These are phyloP conservation scores for Pristionchus fissidentatus DNA, from an alignment of 2,888 invertebrate species.

Conservation along the genomic window DNA sequence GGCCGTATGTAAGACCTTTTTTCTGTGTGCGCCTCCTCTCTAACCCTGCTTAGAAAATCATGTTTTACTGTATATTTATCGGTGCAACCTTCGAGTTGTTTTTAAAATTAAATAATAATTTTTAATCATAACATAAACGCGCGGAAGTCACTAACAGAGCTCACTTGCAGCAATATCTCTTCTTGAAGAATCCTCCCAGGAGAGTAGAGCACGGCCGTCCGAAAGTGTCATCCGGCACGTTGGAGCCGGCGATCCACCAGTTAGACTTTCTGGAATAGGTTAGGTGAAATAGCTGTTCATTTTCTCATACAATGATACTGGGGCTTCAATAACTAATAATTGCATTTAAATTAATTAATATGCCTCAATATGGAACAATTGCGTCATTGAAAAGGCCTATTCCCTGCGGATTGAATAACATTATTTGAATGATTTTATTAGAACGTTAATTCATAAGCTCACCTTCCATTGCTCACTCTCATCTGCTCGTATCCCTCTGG, in stretches of 20 bases:
- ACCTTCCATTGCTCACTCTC: slow-evolving; percentile 16
- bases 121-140: not conserved
- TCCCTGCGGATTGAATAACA: not conserved
- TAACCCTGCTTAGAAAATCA: too few species aligned
- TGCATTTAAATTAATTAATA: not conserved
- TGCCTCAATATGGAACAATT: not conserved
- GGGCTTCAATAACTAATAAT: too few species aligned
- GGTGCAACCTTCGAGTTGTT: too few species aligned
- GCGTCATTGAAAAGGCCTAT: not conserved
- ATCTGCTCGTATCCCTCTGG: not conserved
- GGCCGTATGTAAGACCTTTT: too few species aligned
- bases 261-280: slow-evolving; percentile 59
- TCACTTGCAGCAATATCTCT: slow-evolving; percentile 69
- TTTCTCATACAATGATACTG: too few species aligned
- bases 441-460: too few species aligned
- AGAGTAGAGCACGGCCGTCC: slow-evolving; percentile 70
- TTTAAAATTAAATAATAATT: not conserved
- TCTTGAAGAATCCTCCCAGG: slow-evolving; percentile 66
- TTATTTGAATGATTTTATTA: too few species aligned
- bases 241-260: slow-evolving; percentile 66
- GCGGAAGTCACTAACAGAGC: too few species aligned
- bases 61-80: too few species aligned
- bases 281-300: too few species aligned
- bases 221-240: slow-evolving; percentile 68
- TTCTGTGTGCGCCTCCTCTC: too few species aligned